Evolutionary conservation across 2,113 vertebrate species (phyloP).

Genomic region (Coptodon bakossiorum): DNA sequence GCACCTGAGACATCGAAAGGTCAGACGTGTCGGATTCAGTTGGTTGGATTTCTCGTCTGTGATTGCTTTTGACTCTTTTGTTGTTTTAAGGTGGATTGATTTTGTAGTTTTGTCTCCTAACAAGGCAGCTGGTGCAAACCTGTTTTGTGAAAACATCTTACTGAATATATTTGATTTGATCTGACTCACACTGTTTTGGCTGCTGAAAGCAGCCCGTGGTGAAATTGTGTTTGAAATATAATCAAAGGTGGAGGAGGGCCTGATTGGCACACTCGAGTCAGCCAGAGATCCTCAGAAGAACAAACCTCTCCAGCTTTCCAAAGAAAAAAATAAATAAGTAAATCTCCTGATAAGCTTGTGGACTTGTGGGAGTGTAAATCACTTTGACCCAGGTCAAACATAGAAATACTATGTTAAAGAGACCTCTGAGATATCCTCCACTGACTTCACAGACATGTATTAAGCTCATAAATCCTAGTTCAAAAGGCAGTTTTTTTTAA

Average conservation of each 20-base stretch:
- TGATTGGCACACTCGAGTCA: not conserved
- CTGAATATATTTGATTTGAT: slow-evolving; percentile 41
- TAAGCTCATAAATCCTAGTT: slow-evolving; percentile 22
- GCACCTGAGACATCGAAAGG: not conserved
- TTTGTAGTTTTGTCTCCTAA: not conserved
- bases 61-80: not conserved
- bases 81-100: not conserved
- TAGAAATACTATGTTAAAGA: slow-evolving; percentile 21
- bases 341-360: slow-evolving; percentile 21
- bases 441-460: slow-evolving; percentile 1
- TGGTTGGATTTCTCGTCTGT: not conserved
- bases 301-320: not conserved
- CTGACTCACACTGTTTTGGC: slow-evolving; percentile 28
- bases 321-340: not conserved
- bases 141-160: slow-evolving; percentile 10
- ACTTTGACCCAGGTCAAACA: slow-evolving; percentile 43
- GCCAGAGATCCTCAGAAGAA: slow-evolving; percentile 11
- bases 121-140: not conserved
- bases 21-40: not conserved
- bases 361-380: slow-evolving; percentile 34
- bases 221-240: slow-evolving; percentile 36
- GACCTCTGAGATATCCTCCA: not conserved
- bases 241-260: slow-evolving; percentile 30
- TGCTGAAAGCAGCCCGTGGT: not conserved
- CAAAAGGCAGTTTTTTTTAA: slow-evolving; percentile 1